Percentiles rank a stretch among this genome's conserved stretches.
phyloP scores from a whole-genome alignment of 2,113 vertebrate species.

The Hippopotamus amphibius region DNA sequence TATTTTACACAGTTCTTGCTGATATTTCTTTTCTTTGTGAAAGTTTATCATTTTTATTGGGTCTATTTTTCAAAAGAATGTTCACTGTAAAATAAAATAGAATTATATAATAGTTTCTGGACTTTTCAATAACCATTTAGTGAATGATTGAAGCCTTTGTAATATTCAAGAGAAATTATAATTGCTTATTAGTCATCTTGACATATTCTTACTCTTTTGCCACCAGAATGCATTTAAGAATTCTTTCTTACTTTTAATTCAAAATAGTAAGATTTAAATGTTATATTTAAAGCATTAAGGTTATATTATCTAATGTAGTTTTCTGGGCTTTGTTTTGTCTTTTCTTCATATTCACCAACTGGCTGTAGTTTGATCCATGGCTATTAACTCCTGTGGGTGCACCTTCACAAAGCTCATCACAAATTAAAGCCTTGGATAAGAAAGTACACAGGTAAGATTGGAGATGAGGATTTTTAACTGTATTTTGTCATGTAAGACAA shows the following conservation, averaged over 20 bases:
- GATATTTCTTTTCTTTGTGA: neutral
- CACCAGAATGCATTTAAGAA: neutral
- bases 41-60: neutral
- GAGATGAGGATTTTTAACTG: neutral
- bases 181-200: neutral
- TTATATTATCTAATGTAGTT: neutral
- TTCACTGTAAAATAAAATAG: neutral
- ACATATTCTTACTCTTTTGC: neutral
- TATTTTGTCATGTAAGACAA: neutral
- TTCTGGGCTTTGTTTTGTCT: neutral
- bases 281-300: neutral
- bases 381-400: neutral
- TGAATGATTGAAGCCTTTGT: neutral
- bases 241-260: neutral
- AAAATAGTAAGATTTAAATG: neutral
- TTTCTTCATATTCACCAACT: neutral
- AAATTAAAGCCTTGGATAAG: neutral
- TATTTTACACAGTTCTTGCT: neutral
- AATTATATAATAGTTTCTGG: neutral
- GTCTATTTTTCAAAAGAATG: neutral
- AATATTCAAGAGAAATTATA: conserved; percentile 46
- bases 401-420: neutral
- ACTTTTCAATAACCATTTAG: neutral
- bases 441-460: neutral
- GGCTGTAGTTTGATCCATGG: neutral